Evolutionary conservation across 2,888 invertebrate species (phyloP), one percentile per base, ranked within the genome.

Genomic region (Gerosis bhagava): DNA sequence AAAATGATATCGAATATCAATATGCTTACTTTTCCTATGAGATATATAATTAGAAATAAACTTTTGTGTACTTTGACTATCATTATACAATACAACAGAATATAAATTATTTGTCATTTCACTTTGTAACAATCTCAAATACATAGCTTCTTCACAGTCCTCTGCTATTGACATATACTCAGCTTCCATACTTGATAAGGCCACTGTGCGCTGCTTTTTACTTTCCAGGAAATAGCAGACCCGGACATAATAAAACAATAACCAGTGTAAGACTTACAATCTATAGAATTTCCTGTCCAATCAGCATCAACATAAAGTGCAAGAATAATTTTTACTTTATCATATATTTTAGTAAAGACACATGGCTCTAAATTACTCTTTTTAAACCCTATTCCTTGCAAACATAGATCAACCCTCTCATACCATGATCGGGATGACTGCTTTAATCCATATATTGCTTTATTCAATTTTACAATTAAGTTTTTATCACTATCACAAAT

Each of bases 221-320:
- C 57, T 39, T 57, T 60, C 61, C 61, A 67, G 7, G 63, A 65
- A 17, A 72, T 53, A 5, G 56, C 60, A 44, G 53, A 45, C 24
- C 53, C 56, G 16, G 57, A 55, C 12, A 63, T 16, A 15, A 56
- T n/a, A 53, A 51, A 65, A 43, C 50, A 44, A 56, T 36, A 64
- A 5, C 65, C 67, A 13, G 64, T 63, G 47, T 63, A 68, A 3
- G 79, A 83, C 64, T 73, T 79, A 69, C 81, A 72, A 28, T 58
- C 54, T 10, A 40, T n/a, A 13, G 21, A 22, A 35, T 46, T 28
- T 21, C 29, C 47, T 3, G 45, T 56, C 56, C 58, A 58, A 29
- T 59, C 54, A 5, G 54, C 52, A 51, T 57, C 55, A 12, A 56
- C 59, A 56, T n/a, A n/a, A n/a, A n/a, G n/a, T n/a, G n/a, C n/a